Percentiles rank a stretch among this genome's conserved stretches.
Conservation (phyloP, 2,113 vertebrate genomes). For the cattle (Bos taurus) region ARS-UCD2.0 NC_037350.1:38754501-38755000, state of each 20-base stretch:
- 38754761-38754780: neutral
- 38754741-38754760: neutral
- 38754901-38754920: neutral
- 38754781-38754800: neutral
- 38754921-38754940: no score
- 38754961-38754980: neutral
- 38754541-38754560: neutral
- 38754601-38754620: neutral
- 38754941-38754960: neutral
- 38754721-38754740: neutral
- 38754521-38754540: neutral
- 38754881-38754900: neutral
- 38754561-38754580: neutral
- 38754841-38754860: neutral
- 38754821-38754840: neutral
- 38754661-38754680: neutral
- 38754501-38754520: neutral
- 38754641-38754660: neutral
- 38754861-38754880: neutral
- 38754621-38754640: neutral
- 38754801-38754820: neutral
- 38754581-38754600: rapidly evolving
- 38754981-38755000: neutral
- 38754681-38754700: neutral
- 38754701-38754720: neutral